Percentiles rank a stretch among this genome's conserved stretches.
Conservation (phyloP, 2,888 invertebrate genomes). For the Andrena chrysosceles region DNA sequence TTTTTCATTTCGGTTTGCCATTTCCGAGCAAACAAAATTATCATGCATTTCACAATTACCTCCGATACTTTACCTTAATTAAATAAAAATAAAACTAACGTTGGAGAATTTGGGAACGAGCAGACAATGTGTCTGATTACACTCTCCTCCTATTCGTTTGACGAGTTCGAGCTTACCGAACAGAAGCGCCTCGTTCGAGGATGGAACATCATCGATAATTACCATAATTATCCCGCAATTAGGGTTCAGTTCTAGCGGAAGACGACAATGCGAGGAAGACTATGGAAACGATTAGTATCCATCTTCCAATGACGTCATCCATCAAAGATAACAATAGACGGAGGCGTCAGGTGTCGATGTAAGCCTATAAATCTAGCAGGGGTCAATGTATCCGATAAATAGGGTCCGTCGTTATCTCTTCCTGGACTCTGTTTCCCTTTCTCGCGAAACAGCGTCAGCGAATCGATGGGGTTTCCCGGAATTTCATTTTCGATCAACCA, state of each 20-base stretch:
- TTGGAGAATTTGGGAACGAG: not conserved
- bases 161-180: not conserved
- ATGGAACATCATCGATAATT: slow-evolving; percentile 14
- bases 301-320: slow-evolving; percentile 42
- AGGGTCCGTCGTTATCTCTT: not conserved
- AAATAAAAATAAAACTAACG: not conserved
- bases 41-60: too few species aligned
- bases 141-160: not conserved
- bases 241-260: slow-evolving; percentile 17
- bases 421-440: not conserved
- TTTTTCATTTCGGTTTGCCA: not conserved
- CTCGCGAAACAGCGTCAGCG: not conserved
- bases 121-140: not conserved
- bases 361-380: slow-evolving; percentile 38
- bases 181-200: not conserved
- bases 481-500: not conserved
- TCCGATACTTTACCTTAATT: not conserved
- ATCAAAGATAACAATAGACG: slow-evolving; percentile 58
- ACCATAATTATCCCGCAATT: slow-evolving; percentile 40
- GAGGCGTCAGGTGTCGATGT: slow-evolving; percentile 45
- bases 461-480: not conserved
- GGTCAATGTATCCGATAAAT: slow-evolving; percentile 40
- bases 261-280: slow-evolving; percentile 41
- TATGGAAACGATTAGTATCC: slow-evolving; percentile 60
- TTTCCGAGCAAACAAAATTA: not conserved